Evolutionary conservation across 2,113 vertebrate species (phyloP).

Genomic region (Gopherus evgoodei): DNA sequence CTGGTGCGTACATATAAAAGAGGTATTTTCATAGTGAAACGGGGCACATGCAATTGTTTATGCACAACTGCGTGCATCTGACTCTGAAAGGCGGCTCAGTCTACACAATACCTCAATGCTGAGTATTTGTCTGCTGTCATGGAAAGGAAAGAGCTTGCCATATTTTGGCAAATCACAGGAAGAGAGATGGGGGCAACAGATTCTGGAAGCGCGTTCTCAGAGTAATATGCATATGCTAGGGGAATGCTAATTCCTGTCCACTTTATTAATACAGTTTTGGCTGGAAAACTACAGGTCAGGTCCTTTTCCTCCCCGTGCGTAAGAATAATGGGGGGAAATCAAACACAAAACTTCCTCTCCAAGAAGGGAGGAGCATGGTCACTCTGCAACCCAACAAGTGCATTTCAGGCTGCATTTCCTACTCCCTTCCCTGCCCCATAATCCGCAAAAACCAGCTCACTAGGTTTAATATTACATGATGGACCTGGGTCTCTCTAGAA

Average conservation of each 20-base stretch:
- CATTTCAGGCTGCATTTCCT: slow-evolving; percentile 5
- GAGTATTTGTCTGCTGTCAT: not conserved
- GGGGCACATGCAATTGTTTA: not conserved
- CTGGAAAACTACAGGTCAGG: not conserved
- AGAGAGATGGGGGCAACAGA: not conserved
- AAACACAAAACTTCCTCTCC: not conserved
- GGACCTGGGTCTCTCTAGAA: not conserved
- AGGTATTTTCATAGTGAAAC: not conserved
- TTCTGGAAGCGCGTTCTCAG: not conserved
- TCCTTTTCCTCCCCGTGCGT: not conserved
- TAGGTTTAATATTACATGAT: not conserved
- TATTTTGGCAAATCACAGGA: not conserved
- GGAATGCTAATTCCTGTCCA: not conserved
- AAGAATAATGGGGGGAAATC: not conserved
- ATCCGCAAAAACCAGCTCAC: slow-evolving; percentile 1
- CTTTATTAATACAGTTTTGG: slow-evolving; percentile 13
- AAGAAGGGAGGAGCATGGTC: not conserved
- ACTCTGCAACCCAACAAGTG: not conserved
- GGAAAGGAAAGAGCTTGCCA: not conserved
- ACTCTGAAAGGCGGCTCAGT: not conserved
- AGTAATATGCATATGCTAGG: not conserved
- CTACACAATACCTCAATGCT: not conserved
- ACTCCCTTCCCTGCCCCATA: not conserved
- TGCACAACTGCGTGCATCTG: not conserved
- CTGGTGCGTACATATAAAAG: not conserved